Conservation (phyloP, 2,888 invertebrate species). For the Limnephilus rhombicus region DNA sequence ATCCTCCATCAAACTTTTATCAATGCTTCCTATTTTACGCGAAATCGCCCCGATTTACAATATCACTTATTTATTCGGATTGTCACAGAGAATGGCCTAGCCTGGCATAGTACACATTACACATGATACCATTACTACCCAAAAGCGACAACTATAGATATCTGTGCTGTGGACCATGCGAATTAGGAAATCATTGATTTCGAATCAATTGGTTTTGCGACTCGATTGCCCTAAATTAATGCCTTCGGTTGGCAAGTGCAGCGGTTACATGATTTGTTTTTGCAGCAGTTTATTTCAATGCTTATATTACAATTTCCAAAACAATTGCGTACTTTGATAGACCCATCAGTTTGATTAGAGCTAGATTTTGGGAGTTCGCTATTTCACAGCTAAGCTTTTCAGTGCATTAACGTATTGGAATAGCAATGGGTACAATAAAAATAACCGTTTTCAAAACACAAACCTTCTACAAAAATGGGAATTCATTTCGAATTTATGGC, state of each 20-base stretch:
- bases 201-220: background rate
- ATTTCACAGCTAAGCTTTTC: background rate
- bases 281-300: background rate
- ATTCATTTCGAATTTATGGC: no score
- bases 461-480: no score
- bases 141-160: background rate
- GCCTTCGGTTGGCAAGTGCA: background rate
- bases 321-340: background rate
- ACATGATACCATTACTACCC: no score
- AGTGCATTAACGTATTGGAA: background rate
- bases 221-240: background rate
- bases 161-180: background rate
- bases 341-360: background rate
- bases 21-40: slow-evolving; percentile 3
- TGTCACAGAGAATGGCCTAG: background rate
- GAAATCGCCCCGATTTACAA: slow-evolving; percentile 48
- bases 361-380: background rate
- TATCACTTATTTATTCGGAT: slow-evolving; percentile 42
- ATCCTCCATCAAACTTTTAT: background rate
- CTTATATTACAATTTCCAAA: background rate
- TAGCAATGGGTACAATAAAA: background rate
- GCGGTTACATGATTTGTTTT: background rate
- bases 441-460: no score
- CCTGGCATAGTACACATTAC: background rate
- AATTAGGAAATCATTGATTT: background rate